Conservation (phyloP, 2,888 invertebrate species). For the Conomelus anceps region DNA sequence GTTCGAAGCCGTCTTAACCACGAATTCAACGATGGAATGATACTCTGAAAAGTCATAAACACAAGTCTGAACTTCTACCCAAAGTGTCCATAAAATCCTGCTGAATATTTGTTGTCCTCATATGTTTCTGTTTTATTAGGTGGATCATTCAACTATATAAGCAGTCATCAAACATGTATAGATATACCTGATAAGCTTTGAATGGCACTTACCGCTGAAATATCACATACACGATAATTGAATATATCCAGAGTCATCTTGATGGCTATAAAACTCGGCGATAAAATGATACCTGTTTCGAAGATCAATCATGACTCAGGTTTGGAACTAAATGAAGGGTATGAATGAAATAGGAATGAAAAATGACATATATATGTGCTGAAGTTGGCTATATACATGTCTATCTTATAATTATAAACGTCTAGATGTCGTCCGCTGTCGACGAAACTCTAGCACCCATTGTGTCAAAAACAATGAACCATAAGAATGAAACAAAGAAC, state of each 20-base stretch:
- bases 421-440: no score
- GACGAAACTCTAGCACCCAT: no score
- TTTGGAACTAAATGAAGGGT: not conserved
- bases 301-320: not conserved
- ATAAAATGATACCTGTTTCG: not conserved
- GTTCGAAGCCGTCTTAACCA: not conserved
- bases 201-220: not conserved
- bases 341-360: not conserved
- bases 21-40: not conserved
- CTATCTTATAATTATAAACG: no score
- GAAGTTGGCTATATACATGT: no score
- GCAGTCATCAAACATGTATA: not conserved
- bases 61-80: not conserved
- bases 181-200: not conserved
- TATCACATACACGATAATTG: not conserved
- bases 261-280: not conserved
- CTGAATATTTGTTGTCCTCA: not conserved
- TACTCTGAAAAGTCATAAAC: not conserved
- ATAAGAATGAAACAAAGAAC: no score
- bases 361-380: not conserved
- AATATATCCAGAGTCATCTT: not conserved
- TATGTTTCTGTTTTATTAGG: not conserved
- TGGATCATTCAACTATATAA: not conserved
- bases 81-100: not conserved
- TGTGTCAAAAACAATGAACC: no score